Percentiles rank a stretch among this genome's conserved stretches.
Conservation (phyloP, 2,797 vertebrate species). For the Coluber constrictor region DNA sequence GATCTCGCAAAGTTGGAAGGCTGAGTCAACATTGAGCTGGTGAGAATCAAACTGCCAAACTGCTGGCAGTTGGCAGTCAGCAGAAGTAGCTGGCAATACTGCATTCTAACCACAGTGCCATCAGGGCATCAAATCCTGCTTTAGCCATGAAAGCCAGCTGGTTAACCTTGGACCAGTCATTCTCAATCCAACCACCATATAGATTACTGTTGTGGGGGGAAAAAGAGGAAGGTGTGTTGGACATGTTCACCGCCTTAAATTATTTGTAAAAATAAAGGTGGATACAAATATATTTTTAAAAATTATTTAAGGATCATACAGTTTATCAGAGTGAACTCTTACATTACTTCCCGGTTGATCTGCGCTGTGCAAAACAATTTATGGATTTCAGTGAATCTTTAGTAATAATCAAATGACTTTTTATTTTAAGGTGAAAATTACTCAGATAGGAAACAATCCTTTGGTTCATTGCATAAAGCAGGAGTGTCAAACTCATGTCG, state of each 20-base stretch:
- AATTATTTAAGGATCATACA: not conserved
- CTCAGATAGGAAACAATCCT: not conserved
- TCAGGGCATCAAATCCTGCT: not conserved
- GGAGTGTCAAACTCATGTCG: no score
- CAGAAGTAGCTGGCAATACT: not conserved
- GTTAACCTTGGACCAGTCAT: not conserved
- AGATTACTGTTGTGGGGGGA: not conserved
- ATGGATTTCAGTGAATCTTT: not conserved
- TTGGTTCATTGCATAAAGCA: not conserved
- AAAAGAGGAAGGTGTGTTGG: not conserved
- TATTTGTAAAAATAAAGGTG: not conserved
- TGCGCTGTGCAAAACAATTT: not conserved
- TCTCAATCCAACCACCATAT: not conserved
- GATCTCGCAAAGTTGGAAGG: not conserved
- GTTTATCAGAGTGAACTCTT: not conserved
- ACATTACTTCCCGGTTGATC: not conserved
- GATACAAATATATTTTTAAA: not conserved
- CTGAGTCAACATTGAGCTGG: not conserved
- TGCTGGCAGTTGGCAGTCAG: no score
- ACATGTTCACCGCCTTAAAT: not conserved
- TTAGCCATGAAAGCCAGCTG: not conserved
- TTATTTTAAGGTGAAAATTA: slow-evolving; percentile 3
- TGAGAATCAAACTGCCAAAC: not conserved
- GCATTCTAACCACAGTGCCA: not conserved
- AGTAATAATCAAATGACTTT: not conserved